A percentile compares a stretch with the other conserved stretches of the same genome.
phyloP scores from a whole-genome alignment of 64 coral and sea anemone species.

The Orbicella faveolata region DNA sequence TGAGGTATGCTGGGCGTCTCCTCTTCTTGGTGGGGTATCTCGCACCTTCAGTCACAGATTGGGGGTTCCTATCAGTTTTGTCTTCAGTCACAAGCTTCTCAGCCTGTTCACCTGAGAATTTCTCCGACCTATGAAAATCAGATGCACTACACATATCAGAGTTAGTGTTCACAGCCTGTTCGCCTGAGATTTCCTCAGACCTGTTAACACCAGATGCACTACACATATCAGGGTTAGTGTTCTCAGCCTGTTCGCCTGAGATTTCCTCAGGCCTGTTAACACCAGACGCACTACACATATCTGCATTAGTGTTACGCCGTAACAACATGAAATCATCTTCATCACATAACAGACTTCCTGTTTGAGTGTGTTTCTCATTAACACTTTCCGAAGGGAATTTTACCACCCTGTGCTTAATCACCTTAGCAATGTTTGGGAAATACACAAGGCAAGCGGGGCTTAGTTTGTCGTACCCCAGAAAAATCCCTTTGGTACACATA shows the following conservation, averaged over 20 bases:
- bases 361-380: slow-evolving; percentile 15
- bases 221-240: neutral
- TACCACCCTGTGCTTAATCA: slow-evolving; percentile 5
- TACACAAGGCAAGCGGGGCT: slow-evolving; percentile 30
- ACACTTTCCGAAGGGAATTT: slow-evolving; percentile 6
- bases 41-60: neutral
- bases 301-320: neutral
- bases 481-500: slow-evolving; percentile 30
- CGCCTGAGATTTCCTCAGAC: neutral
- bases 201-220: slow-evolving; percentile 5
- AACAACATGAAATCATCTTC: slow-evolving; percentile 14
- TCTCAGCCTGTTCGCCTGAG: too few species aligned
- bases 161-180: too few species aligned
- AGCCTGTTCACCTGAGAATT: neutral
- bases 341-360: neutral
- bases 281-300: too few species aligned
- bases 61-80: neutral
- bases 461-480: slow-evolving; percentile 37
- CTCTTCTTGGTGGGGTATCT: neutral
- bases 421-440: neutral
- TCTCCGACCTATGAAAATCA: neutral
- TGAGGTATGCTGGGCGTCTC: too few species aligned
- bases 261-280: neutral
- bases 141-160: neutral
- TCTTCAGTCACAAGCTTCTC: neutral